phyloP scores from a whole-genome alignment of 2,888 invertebrate species.

The Neria commutata region DNA sequence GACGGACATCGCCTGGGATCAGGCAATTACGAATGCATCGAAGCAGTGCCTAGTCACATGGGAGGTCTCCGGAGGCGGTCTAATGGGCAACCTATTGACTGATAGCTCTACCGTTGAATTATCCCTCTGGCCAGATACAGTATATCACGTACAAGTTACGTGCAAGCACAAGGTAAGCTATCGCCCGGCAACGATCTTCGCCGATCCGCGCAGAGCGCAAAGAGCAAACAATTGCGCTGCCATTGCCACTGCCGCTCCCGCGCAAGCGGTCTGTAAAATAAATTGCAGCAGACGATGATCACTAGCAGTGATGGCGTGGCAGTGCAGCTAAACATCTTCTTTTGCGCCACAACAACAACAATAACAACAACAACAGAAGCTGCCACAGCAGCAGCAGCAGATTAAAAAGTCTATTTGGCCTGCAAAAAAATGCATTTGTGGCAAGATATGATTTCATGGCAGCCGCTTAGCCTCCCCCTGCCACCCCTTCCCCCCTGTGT shows the following conservation, averaged over 20 bases:
- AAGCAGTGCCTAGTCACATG: conserved; percentile 77
- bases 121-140: conserved; percentile 80
- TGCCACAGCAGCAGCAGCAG: no score
- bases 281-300: neutral
- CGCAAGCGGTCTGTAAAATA: conserved; percentile 20
- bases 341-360: no score
- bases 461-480: no score
- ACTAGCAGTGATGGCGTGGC: conserved; percentile 19
- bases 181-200: neutral
- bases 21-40: conserved; percentile 44
- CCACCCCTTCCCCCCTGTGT: no score
- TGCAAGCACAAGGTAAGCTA: conserved; percentile 56
- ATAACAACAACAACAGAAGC: no score
- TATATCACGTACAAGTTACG: conserved; percentile 79
- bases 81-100: conserved; percentile 81
- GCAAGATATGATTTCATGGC: neutral
- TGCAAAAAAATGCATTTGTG: neutral
- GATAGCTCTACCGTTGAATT: conserved; percentile 80
- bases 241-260: neutral
- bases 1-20: conserved; percentile 53
- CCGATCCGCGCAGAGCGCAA: neutral
- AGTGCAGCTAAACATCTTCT: conserved; percentile 27
- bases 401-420: no score
- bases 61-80: conserved; percentile 82
- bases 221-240: neutral